These are phyloP conservation scores for Anguilla japonica DNA, from an alignment of 2,113 vertebrate genomes.

Conservation along the genomic window DNA sequence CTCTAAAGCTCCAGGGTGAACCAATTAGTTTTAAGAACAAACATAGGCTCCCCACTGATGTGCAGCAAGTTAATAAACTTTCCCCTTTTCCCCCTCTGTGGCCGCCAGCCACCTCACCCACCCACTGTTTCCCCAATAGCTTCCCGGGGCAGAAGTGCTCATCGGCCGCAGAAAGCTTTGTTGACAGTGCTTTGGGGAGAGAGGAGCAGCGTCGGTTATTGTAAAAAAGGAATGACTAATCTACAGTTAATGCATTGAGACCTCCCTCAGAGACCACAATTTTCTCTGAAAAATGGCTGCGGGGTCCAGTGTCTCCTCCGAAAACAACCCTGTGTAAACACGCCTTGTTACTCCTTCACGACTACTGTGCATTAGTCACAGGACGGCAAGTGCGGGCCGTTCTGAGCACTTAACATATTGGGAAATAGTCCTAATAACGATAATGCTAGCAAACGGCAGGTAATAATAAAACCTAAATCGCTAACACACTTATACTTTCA, in stretches of 20 bases:
- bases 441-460: neutral
- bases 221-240: slow-evolving; percentile 59
- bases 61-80: neutral
- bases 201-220: slow-evolving; percentile 34
- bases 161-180: slow-evolving; percentile 51
- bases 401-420: slow-evolving; percentile 37
- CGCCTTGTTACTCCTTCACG: slow-evolving; percentile 49
- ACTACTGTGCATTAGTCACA: slow-evolving; percentile 56
- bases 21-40: neutral
- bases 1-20: neutral
- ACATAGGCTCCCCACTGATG: neutral
- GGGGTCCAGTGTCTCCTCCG: slow-evolving; percentile 47
- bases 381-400: slow-evolving; percentile 39
- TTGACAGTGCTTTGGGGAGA: slow-evolving; percentile 54
- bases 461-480: neutral
- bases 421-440: neutral
- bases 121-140: neutral
- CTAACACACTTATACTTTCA: neutral
- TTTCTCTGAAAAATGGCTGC: slow-evolving; percentile 64
- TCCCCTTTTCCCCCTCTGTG: neutral
- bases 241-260: slow-evolving; percentile 63
- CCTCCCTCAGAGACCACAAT: slow-evolving; percentile 66
- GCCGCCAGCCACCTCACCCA: neutral
- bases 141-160: neutral
- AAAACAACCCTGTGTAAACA: slow-evolving; percentile 64